These are phyloP conservation scores for Yponomeuta cagnagella DNA, from an alignment of 2,888 invertebrate species.

Conservation along the genomic window DNA sequence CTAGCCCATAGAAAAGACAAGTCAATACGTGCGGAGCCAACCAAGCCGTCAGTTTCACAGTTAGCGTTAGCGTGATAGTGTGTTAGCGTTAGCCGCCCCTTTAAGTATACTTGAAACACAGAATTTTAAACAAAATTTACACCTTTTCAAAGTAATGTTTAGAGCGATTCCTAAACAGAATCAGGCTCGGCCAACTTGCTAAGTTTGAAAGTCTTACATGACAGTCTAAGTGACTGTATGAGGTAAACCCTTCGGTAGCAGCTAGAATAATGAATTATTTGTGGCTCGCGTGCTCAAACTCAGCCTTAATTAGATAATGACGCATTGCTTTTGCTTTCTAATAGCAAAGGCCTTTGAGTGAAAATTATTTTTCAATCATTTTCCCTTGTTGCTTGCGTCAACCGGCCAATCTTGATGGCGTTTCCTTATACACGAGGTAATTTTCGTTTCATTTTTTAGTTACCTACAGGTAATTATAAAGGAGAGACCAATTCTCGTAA, in stretches of 20 bases:
- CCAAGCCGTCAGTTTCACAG: too few relatives aligned
- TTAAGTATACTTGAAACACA: too few relatives aligned
- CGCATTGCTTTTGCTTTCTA: constrained; percentile 32
- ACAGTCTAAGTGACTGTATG: constrained; percentile 71
- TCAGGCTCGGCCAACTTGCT: constrained; percentile 32
- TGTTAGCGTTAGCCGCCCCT: too few relatives aligned
- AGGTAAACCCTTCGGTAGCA: constrained; percentile 40
- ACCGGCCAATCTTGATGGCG: neutral
- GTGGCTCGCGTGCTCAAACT: constrained; percentile 62
- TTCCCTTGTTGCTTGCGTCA: neutral
- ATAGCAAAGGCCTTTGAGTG: constrained; percentile 17
- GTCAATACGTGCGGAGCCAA: too few relatives aligned
- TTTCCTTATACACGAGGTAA: neutral
- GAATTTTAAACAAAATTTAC: too few relatives aligned
- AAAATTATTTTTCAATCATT: constrained; percentile 11
- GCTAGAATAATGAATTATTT: constrained; percentile 63
- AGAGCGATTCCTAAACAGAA: neutral
- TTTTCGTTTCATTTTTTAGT: neutral
- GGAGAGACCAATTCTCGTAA: neutral
- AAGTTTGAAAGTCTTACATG: constrained; percentile 64
- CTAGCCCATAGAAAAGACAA: too few relatives aligned
- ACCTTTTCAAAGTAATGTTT: neutral
- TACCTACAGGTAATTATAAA: neutral
- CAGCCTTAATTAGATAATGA: constrained; percentile 54
- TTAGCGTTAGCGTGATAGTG: too few relatives aligned